Percentiles rank a stretch among this genome's conserved stretches.
Conservation (phyloP, 2,888 invertebrate genomes). For the Nephrotoma appendiculata region DNA sequence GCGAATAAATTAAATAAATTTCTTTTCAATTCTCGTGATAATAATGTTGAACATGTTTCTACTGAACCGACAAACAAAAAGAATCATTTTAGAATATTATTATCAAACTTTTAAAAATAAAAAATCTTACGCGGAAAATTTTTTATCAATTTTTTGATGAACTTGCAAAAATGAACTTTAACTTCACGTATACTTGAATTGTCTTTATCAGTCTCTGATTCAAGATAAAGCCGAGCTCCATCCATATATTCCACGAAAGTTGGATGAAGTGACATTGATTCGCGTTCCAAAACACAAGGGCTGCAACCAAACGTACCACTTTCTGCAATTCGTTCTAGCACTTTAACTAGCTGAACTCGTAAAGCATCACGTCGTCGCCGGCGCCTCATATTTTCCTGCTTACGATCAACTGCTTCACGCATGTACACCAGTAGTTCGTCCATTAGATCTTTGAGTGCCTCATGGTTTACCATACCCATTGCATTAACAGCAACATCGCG, state of each 20-base stretch:
- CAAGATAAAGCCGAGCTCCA: slow-evolving; percentile 79
- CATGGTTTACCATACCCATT: slow-evolving; percentile 87
- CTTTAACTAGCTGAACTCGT: slow-evolving; percentile 77
- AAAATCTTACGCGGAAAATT: slow-evolving; percentile 70
- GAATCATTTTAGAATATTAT: neutral
- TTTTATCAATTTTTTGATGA: slow-evolving; percentile 84
- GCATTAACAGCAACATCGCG: slow-evolving; percentile 89
- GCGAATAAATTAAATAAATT: slow-evolving; percentile 85
- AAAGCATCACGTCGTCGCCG: slow-evolving; percentile 82
- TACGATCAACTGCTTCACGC: slow-evolving; percentile 90
- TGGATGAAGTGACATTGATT: slow-evolving; percentile 69
- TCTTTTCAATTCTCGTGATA: slow-evolving; percentile 75
- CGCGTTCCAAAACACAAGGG: slow-evolving; percentile 67
- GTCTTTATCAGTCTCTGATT: slow-evolving; percentile 89
- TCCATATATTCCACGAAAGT: slow-evolving; percentile 91
- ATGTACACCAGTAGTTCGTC: slow-evolving; percentile 86
- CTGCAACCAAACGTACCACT: slow-evolving; percentile 79
- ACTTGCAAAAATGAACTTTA: slow-evolving; percentile 85
- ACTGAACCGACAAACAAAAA: slow-evolving; percentile 39
- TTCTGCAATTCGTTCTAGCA: slow-evolving; percentile 84
- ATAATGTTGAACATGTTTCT: slow-evolving; percentile 68
- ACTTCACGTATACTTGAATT: slow-evolving; percentile 76
- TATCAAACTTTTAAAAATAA: slow-evolving; percentile 2
- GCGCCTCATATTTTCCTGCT: slow-evolving; percentile 92
- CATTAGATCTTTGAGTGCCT: slow-evolving; percentile 88